Conservation (phyloP, 2,888 invertebrate species). For the Onthophagus sagittarius region DNA sequence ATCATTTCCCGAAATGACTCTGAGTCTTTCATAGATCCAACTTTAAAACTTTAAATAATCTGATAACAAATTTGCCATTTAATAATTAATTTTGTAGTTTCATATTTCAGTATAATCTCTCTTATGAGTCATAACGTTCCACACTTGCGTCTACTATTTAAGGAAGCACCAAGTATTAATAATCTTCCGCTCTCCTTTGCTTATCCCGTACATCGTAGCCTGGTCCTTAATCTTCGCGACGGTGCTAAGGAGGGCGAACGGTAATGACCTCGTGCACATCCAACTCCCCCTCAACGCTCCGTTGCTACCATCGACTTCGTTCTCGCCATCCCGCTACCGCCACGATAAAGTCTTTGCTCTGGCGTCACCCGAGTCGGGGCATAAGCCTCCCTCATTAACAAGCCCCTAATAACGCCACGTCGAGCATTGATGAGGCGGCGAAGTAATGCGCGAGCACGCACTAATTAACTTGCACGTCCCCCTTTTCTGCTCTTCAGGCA, state of each 20-base stretch:
- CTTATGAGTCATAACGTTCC: not conserved
- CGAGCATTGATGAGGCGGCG: slow-evolving; percentile 6
- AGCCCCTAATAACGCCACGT: slow-evolving; percentile 3
- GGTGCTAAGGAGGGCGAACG: not conserved
- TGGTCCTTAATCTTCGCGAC: not conserved
- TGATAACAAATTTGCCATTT: no score
- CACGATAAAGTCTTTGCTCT: not conserved
- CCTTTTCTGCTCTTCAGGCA: not conserved
- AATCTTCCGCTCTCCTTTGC: not conserved
- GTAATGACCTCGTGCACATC: not conserved
- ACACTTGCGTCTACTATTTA: not conserved
- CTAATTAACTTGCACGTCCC: not conserved
- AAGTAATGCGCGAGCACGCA: slow-evolving; percentile 10
- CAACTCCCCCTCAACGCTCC: not conserved
- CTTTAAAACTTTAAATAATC: no score
- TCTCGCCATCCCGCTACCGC: not conserved
- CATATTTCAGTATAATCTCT: not conserved
- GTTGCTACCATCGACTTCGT: slow-evolving; percentile 7
- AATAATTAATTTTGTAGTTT: not conserved
- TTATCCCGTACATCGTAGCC: not conserved
- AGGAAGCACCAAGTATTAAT: not conserved
- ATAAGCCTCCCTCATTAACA: slow-evolving; percentile 6
- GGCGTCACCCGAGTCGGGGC: not conserved
- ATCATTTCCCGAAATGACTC: no score
- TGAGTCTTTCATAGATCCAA: no score